Evolutionary conservation across 2,797 vertebrate species (phyloP), one percentile per base, ranked within the genome.

Genomic region (Sardinella longiceps): DNA sequence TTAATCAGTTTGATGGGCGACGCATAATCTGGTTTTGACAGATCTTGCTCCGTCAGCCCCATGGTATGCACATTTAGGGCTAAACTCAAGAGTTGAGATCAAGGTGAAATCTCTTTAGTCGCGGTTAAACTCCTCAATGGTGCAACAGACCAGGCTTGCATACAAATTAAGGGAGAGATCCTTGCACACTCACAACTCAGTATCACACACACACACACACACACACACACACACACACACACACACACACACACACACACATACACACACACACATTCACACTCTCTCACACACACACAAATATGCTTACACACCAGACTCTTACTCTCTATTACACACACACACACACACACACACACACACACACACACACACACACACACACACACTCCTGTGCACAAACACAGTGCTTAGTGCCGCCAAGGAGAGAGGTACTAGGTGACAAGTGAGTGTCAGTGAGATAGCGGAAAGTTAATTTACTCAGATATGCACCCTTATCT

Each of bases 381-480:
- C n/a, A 28, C 39, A 45, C 82, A 83, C 51, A 63, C 60, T 14
- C 5, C 1, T 15, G 28, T 5, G n/a, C 63, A 33, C 30, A 15
- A 30, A 33, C 63, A 39, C 66, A 18, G 30, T 39, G 39, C 33
- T 43, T 23, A 23, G 37, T 43, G 33, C 37, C 37, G 33, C 18
- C 70, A 43, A 23, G 37, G 15, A 43, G 70, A 43, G 70, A 43
- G 70, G 70, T 20, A 30, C 18, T 81, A 20, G 85, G 87, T 85
- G 89, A 90, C 53, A 7, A 50, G 84, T 84, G 83, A 90, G 88
- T 91, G 90, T 88, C 86, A 80, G 77, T 91, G 91, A 93, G 94
- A 94, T 94, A 91, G 93, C 91, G 92, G 93, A 93, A 93, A 94
- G 92, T 93, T 92, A 84, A 91, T 93, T 91, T 90, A 80, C 86